These are phyloP conservation scores for Paedocypris sp. DNA, from an alignment of 2,113 vertebrate species.

Conservation along the genomic window DNA sequence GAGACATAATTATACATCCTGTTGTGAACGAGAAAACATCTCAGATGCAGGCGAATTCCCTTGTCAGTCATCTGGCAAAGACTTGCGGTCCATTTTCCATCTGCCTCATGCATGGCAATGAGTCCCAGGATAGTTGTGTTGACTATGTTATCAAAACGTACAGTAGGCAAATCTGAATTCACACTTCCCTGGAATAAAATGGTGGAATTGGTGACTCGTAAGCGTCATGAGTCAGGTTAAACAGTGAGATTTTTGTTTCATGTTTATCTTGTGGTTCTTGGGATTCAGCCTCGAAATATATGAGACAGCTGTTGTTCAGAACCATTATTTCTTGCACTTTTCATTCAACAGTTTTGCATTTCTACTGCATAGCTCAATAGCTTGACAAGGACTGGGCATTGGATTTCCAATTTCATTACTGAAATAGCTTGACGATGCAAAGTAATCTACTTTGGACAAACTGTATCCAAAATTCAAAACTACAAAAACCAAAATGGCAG, in stretches of 20 bases:
- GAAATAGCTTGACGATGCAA: no score
- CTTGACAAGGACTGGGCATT: no score
- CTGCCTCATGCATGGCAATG: conserved; percentile 8
- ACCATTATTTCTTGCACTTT: conserved; percentile 29
- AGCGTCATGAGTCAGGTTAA: no score
- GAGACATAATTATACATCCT: conserved; percentile 16
- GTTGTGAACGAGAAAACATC: conserved; percentile 22
- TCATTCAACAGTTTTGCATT: no score
- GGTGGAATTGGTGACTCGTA: no score
- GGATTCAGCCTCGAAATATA: conserved; percentile 27
- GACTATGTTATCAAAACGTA: conserved; percentile 18
- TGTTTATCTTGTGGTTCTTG: conserved; percentile 23
- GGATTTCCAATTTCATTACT: no score
- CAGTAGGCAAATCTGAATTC: conserved; percentile 23
- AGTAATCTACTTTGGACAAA: no score
- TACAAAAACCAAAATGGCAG: no score
- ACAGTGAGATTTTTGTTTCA: conserved; percentile 15
- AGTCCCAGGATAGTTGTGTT: conserved; percentile 13
- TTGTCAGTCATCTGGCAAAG: conserved; percentile 29
- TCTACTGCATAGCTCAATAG: no score
- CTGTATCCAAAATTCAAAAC: no score
- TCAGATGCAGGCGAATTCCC: conserved; percentile 17
- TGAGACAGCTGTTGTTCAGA: conserved; percentile 29
- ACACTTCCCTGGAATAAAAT: neutral
- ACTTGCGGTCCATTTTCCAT: conserved; percentile 17